Conservation (phyloP, 1,140 invertebrate genomes). For the Argopecten irradians region DNA sequence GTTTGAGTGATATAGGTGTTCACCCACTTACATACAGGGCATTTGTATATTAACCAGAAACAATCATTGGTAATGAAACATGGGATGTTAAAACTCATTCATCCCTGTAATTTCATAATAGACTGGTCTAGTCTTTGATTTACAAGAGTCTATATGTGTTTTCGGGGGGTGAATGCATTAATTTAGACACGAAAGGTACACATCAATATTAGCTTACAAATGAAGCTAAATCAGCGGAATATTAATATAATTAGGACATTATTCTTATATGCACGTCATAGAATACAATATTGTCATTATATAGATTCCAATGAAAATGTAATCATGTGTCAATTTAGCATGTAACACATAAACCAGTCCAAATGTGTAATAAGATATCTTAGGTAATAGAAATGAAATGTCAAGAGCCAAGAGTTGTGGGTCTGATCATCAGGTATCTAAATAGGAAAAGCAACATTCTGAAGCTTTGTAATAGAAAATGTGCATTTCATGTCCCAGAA, state of each 20-base stretch:
- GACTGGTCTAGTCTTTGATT: too few species aligned
- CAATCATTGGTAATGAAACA: neutral
- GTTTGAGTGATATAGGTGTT: neutral
- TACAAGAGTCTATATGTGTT: too few species aligned
- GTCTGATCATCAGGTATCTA: neutral
- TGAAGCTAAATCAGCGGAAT: too few species aligned
- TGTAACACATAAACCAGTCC: neutral
- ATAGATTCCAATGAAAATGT: neutral
- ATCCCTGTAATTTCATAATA: neutral
- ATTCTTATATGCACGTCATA: too few species aligned
- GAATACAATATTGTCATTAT: too few species aligned
- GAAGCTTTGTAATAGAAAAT: too few species aligned
- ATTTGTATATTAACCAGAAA: neutral
- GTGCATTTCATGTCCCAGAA: too few species aligned
- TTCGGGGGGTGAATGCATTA: too few species aligned
- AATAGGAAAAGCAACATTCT: too few species aligned
- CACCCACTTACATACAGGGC: neutral
- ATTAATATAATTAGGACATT: too few species aligned
- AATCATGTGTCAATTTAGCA: neutral
- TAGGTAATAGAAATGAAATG: neutral
- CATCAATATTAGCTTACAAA: too few species aligned
- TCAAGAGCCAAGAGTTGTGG: neutral
- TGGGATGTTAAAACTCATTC: neutral
- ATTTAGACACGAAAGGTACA: too few species aligned
- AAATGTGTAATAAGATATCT: neutral